phyloP scores from a whole-genome alignment of 2,888 invertebrate species.

The Tachystola acroxantha region DNA sequence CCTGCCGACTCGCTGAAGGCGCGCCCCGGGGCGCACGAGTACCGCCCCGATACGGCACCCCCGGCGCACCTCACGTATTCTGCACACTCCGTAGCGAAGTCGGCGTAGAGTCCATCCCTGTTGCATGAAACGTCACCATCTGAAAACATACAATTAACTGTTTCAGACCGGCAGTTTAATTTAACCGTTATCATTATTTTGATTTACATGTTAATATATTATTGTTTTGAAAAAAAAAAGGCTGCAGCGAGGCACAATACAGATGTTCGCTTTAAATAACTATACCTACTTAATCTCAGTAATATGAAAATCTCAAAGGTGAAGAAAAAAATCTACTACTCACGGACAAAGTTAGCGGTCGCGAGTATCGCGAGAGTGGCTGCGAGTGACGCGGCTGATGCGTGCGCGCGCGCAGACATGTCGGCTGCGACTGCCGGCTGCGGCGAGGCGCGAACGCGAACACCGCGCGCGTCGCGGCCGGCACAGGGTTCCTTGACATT shows the following conservation, averaged over 20 bases:
- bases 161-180: too few relatives aligned
- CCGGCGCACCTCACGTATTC: constrained; percentile 63
- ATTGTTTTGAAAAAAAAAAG: too few relatives aligned
- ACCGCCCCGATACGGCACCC: constrained; percentile 43
- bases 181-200: constrained; percentile 9
- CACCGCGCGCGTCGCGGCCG: background rate
- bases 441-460: constrained; percentile 14
- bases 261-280: too few relatives aligned
- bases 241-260: too few relatives aligned
- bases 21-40: constrained; percentile 54
- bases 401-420: constrained; percentile 64
- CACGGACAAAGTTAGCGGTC: constrained; percentile 38
- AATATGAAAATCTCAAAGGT: too few relatives aligned
- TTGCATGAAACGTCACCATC: constrained; percentile 44
- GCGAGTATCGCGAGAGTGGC: constrained; percentile 24
- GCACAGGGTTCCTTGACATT: constrained; percentile 72
- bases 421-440: constrained; percentile 23
- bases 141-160: constrained; percentile 30
- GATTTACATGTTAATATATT: too few relatives aligned
- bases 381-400: constrained; percentile 19
- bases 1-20: constrained; percentile 60
- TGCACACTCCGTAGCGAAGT: constrained; percentile 61
- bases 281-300: too few relatives aligned
- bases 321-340: constrained; percentile 24
- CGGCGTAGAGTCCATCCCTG: constrained; percentile 63